Base-by-base conservation (phyloP, 2,113 vertebrate species). In the Callospermophilus lateralis region DNA sequence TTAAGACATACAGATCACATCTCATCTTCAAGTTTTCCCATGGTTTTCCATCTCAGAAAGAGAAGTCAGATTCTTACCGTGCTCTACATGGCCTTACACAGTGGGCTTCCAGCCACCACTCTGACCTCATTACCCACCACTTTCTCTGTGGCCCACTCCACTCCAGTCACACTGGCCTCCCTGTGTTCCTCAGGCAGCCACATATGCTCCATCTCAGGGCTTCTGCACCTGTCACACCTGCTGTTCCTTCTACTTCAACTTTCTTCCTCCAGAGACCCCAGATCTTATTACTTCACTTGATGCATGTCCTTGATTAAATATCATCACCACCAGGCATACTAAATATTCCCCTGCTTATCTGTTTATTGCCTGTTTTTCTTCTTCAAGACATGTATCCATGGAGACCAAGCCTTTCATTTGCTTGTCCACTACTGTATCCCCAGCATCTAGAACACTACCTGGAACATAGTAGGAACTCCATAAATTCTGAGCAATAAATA, bases 291-390 rank as follows among this genome's bases (percentile, higher is more conserved):
- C 53, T 94, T 90, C 53, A 84, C 37, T 96, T 68, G 72, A 51
- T 91, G 65, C 74, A 88, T 16, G 24, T 74, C 20, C 15, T 93
- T 94, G 48, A 78, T 79, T 83, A 78, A 93, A 68, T 63, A 90
- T 58, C 83, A 51, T 91, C 2, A 89, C 24, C 19, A 32, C 42
- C n/a, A 61, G 26, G 32, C 26, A 84, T 77, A n/a, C 13, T 70
- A 85, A 72, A 73, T 72, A 48, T 80, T n/a, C 77, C 72, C 48
- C 70, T 67, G 2, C 8, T 70, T 94, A 65, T 65, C 34, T 89
- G 26, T 39, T 34, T 89, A 48, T 32, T 68, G 51, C 45, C 12
- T 68, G 8, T 13, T 87, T 81, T 26, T 63, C 55, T 73, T 9
- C 55, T 67, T 7, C 74, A 83, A 68, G 34, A 68, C n/a, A 65